Evolutionary conservation across 1,140 invertebrate genomes (phyloP).

Genomic region (Ips nitidus): DNA sequence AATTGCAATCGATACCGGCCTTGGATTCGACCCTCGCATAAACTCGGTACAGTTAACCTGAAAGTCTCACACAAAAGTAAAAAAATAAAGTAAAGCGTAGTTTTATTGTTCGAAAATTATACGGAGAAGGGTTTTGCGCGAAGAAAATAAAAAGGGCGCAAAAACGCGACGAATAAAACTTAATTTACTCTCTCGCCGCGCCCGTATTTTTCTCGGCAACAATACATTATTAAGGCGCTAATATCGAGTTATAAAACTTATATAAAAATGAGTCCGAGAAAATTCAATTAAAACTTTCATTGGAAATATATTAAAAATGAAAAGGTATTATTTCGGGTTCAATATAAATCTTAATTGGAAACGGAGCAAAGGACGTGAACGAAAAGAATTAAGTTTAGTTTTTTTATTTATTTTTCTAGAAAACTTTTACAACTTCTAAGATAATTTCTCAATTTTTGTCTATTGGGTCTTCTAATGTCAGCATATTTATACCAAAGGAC

Average conservation of each 20-base stretch:
- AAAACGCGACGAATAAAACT: conserved; percentile 9
- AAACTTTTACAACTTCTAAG: too few relatives aligned
- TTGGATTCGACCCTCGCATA: too few relatives aligned
- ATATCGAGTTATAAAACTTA: conserved; percentile 28
- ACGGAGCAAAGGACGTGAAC: conserved; percentile 21
- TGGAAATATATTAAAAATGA: conserved; percentile 35
- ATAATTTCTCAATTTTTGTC: too few relatives aligned
- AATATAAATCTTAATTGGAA: conserved; percentile 36
- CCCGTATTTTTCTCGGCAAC: background rate
- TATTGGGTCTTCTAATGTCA: too few relatives aligned
- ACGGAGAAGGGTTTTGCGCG: background rate
- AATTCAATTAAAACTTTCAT: conserved; percentile 34
- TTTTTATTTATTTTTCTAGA: too few relatives aligned
- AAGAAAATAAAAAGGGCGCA: background rate
- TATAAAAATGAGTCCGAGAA: conserved; percentile 29
- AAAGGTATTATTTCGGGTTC: conserved; percentile 34
- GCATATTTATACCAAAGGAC: too few relatives aligned
- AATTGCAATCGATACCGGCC: too few relatives aligned
- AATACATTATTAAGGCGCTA: conserved; percentile 34
- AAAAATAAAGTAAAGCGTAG: conserved; percentile 10
- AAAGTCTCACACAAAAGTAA: background rate
- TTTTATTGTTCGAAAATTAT: conserved; percentile 23
- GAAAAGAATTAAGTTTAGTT: conserved; percentile 2
- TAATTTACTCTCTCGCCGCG: conserved; percentile 18
- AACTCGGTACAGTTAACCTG: too few relatives aligned